These are phyloP conservation scores for Corynorhinus townsendii DNA, from an alignment of 2,113 vertebrate species.

Conservation along the genomic window DNA sequence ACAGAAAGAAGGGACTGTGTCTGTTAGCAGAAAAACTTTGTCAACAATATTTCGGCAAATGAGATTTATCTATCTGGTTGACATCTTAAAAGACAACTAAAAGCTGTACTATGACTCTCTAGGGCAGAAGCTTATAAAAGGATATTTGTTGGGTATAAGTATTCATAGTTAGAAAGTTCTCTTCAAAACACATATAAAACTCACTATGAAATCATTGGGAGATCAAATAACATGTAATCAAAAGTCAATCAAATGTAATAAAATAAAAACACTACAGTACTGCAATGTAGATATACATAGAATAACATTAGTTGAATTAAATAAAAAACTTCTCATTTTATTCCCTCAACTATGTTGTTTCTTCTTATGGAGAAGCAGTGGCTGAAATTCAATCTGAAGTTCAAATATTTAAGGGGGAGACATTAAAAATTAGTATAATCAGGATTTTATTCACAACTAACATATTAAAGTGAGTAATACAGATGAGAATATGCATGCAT, in stretches of 20 bases:
- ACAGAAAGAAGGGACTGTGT: not conserved
- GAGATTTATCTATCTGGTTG: not conserved
- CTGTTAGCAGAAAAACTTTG: not conserved
- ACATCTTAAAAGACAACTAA: not conserved
- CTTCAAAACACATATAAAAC: conserved; percentile 39
- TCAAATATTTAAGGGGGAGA: not conserved
- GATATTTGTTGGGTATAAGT: not conserved
- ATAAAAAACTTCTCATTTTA: conserved; percentile 29
- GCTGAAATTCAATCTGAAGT: not conserved
- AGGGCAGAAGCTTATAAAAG: not conserved
- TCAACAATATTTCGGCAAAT: not conserved
- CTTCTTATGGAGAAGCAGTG: not conserved
- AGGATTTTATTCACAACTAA: conserved; percentile 19
- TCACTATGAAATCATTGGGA: not conserved
- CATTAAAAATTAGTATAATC: not conserved
- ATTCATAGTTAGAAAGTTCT: not conserved
- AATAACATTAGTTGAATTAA: not conserved
- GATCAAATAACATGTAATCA: not conserved
- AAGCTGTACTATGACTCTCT: not conserved
- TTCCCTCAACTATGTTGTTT: not conserved
- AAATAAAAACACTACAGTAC: not conserved
- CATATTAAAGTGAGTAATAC: not conserved
- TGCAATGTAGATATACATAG: not conserved
- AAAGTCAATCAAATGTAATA: not conserved
- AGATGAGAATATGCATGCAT: not conserved